Evolutionary conservation across 1,140 invertebrate species (phyloP).

Genomic region (Cepaea nemoralis): DNA sequence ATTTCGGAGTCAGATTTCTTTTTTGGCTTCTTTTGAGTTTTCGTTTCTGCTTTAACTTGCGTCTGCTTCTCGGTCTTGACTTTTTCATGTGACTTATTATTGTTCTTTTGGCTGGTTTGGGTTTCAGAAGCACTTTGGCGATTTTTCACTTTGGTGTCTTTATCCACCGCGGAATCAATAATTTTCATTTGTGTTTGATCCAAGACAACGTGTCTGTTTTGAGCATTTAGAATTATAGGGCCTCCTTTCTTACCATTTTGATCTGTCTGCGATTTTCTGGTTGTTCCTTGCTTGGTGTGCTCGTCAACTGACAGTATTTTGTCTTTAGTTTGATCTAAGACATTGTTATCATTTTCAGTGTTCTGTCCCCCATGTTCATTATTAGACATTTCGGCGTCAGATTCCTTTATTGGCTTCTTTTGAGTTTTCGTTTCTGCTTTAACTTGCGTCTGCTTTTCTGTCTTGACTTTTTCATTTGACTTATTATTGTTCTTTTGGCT

Average conservation of each 20-base stretch:
- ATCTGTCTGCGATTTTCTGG: background rate
- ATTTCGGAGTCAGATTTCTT: background rate
- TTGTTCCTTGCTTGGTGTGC: background rate
- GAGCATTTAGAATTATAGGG: background rate
- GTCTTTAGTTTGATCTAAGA: background rate
- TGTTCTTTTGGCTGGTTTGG: background rate
- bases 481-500: too few species aligned
- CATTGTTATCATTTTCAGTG: too few species aligned
- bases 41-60: too few species aligned
- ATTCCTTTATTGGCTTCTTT: background rate
- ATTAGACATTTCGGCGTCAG: background rate
- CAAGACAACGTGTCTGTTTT: background rate
- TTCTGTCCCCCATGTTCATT: background rate
- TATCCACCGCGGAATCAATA: background rate
- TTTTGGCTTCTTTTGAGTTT: background rate
- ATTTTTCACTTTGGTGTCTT: background rate
- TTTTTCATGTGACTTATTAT: too few species aligned
- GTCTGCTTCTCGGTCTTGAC: background rate
- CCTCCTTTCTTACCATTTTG: background rate
- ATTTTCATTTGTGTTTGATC: slow-evolving; percentile 16
- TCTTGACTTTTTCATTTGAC: background rate
- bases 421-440: too few species aligned
- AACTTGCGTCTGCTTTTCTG: background rate
- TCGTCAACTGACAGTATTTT: background rate
- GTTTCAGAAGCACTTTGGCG: background rate